Evolutionary conservation across 2,888 invertebrate genomes (phyloP).

Genomic region (Rhagonycha fulva): DNA sequence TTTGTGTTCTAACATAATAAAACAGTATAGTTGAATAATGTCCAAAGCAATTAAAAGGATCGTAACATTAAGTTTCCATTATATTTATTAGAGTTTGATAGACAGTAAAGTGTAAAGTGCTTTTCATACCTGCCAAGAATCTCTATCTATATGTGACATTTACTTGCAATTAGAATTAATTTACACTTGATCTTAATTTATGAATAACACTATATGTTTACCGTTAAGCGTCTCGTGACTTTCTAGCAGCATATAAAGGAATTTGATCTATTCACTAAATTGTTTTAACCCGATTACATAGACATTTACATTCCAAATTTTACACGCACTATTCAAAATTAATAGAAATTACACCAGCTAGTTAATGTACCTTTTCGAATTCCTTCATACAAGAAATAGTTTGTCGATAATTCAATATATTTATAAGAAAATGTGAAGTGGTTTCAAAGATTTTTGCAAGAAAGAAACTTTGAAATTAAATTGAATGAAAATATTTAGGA

Average conservation of each 20-base stretch:
- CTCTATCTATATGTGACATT: constrained; percentile 12
- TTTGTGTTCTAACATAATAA: not conserved
- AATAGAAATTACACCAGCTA: constrained; percentile 5
- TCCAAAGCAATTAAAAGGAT: not conserved
- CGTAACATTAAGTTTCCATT: not conserved
- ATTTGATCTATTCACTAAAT: constrained; percentile 19
- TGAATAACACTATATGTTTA: constrained; percentile 19
- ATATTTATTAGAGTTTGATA: not conserved
- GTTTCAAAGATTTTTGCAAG: not conserved
- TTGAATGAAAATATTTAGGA: not conserved
- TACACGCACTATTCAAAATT: constrained; percentile 11
- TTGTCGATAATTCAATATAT: not conserved
- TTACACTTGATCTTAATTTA: constrained; percentile 21
- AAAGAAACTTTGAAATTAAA: too few relatives aligned
- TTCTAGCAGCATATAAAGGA: not conserved
- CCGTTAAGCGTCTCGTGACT: constrained; percentile 17
- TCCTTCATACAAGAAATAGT: not conserved
- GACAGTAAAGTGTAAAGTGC: constrained; percentile 2
- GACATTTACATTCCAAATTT: constrained; percentile 4
- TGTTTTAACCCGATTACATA: constrained; percentile 6
- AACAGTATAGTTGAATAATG: not conserved
- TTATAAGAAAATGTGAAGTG: not conserved
- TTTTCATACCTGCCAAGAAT: constrained; percentile 5
- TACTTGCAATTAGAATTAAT: constrained; percentile 17
- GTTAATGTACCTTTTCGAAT: not conserved